Conservation (phyloP, 2,113 vertebrate species). For the Microcebus tavaratra region DNA sequence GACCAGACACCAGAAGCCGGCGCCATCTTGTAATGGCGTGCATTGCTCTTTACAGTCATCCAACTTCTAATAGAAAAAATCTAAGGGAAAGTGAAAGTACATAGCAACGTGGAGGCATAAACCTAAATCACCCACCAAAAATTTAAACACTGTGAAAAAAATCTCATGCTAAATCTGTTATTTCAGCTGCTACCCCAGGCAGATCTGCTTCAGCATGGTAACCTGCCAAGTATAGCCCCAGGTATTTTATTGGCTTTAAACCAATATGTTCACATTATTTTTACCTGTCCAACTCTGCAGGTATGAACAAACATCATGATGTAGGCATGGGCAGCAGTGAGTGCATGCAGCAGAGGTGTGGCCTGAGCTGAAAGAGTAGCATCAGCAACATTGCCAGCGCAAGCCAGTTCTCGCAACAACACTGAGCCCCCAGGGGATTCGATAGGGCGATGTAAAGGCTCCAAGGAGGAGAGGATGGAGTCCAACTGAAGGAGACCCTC, state of each 20-base stretch:
- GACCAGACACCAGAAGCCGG: too few species aligned
- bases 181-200: neutral
- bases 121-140: neutral
- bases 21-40: too few species aligned
- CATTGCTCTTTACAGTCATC: too few species aligned
- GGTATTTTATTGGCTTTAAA: slow-evolving; percentile 17
- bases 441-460: slow-evolving; percentile 95
- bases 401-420: slow-evolving; percentile 93
- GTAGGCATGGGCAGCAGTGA: slow-evolving; percentile 96
- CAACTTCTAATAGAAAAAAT: neutral
- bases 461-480: slow-evolving; percentile 92
- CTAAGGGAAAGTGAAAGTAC: neutral
- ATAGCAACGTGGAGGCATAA: neutral
- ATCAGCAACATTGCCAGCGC: slow-evolving; percentile 92
- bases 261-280: neutral
- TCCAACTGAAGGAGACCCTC: slow-evolving; percentile 96
- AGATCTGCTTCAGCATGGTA: neutral
- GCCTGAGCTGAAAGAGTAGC: slow-evolving; percentile 95
- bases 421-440: slow-evolving; percentile 96
- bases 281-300: slow-evolving; percentile 95
- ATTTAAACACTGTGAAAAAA: neutral
- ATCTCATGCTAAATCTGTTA: neutral
- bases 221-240: neutral
- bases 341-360: slow-evolving; percentile 94
- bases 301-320: slow-evolving; percentile 99